Base-by-base conservation (phyloP, 2,888 invertebrate species). In the Cosmia trapezina region DNA sequence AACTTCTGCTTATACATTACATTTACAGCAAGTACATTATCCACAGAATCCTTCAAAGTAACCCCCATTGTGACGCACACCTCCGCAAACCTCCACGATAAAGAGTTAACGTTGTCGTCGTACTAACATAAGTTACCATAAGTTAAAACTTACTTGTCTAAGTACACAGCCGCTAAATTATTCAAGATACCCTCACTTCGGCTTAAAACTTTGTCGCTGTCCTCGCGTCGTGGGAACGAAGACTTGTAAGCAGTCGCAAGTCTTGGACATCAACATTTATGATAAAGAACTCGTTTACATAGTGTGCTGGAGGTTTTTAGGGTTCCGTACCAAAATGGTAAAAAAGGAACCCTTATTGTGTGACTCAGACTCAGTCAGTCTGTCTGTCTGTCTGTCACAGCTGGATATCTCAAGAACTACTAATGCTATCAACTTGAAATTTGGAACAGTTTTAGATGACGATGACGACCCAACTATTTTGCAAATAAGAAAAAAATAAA, bases 121-220 rank as follows among this genome's bases (percentile, higher is more conserved):
- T 59, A 67, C 66, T 63, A 74, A 65, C 80, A 78, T 51, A 78
- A 80, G 82, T 81, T 80, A 68, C 66, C 70, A 74, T 68, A 81
- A 81, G 51, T 82, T 79, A 71, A 12, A 71, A 78, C 69, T 67
- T 67, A 78, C 70, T 77, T 76, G 63, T 68, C 62, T 86, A 83
- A 86, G 84, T 83, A 88, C 79, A 84, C 73, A 74, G 65, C 73
- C 70, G 69, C 69, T 89, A 88, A 91, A 89, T 90, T 91, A 91
- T 91, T 88, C 88, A 88, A 57, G 80, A 84, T 84, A 85, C 86
- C 86, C 84, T 86, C 83, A 83, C 81, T 84, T 81, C 78, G 79
- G 81, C 88, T 89, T 89, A 86, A 84, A 85, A 90, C 87, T 89
- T 87, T 57, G 86, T 76, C 82, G 73, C 70, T 76, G 78, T 75